phyloP scores from a whole-genome alignment of 2,797 vertebrate genomes.

The Simalia tracyae region DNA sequence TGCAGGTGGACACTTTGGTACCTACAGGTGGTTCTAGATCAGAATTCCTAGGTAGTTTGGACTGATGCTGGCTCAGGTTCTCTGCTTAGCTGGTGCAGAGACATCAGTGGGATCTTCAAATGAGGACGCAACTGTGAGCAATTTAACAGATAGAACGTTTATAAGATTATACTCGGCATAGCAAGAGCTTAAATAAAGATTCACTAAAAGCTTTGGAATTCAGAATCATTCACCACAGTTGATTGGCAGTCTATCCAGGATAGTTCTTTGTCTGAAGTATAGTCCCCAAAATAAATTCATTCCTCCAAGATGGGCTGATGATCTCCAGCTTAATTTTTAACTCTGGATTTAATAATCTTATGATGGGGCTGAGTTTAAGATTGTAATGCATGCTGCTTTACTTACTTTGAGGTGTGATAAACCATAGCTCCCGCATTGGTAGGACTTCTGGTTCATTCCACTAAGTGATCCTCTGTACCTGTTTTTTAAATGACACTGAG shows the following conservation, averaged over 20 bases:
- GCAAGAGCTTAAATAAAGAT: not conserved
- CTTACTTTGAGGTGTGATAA: not conserved
- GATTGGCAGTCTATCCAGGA: not conserved
- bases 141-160: not conserved
- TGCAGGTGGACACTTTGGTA: too few relatives aligned
- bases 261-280: not conserved
- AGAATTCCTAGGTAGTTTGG: too few relatives aligned
- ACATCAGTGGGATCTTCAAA: not conserved
- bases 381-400: not conserved
- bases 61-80: too few relatives aligned
- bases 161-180: not conserved
- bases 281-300: not conserved
- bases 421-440: not conserved
- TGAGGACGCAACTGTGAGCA: not conserved
- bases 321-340: not conserved
- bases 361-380: not conserved
- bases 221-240: too few relatives aligned
- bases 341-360: not conserved
- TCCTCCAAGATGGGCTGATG: not conserved
- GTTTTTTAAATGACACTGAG: not conserved
- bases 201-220: not conserved
- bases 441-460: not conserved
- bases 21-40: too few relatives aligned
- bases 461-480: not conserved
- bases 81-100: too few relatives aligned